Evolutionary conservation across 2,113 vertebrate genomes (phyloP).

Genomic region (Phalacrocorax brasilianus): DNA sequence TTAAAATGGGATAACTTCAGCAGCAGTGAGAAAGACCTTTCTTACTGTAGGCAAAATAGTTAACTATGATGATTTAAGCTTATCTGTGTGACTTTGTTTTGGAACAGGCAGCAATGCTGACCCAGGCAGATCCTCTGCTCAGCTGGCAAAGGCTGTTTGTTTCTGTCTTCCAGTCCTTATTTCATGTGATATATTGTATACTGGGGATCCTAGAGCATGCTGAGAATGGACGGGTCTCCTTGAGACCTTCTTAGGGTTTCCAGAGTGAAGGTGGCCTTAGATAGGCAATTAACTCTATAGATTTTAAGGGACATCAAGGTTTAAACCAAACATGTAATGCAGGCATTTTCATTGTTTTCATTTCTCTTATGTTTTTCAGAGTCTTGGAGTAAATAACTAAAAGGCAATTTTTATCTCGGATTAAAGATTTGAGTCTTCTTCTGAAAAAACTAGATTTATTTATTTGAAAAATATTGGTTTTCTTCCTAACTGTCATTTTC

Average conservation of each 20-base stretch:
- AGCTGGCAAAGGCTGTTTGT: background rate
- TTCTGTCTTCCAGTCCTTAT: background rate
- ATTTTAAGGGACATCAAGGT: background rate
- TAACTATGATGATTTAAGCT: background rate
- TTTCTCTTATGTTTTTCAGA: background rate
- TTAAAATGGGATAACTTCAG: background rate
- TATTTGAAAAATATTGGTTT: background rate
- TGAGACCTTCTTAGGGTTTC: background rate
- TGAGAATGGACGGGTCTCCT: background rate
- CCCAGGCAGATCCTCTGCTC: background rate
- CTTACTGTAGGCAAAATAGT: background rate
- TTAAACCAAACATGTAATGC: background rate
- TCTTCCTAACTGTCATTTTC: background rate
- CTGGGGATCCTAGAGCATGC: background rate
- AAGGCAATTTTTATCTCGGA: background rate
- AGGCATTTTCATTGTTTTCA: background rate
- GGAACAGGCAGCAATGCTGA: background rate
- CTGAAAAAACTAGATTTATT: background rate
- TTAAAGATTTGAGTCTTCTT: background rate
- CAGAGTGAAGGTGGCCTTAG: background rate
- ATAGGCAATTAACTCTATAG: background rate
- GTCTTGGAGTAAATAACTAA: background rate
- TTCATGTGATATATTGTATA: background rate
- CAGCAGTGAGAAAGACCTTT: background rate
- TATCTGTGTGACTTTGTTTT: background rate